A percentile compares a stretch with the other conserved stretches of the same genome.
phyloP scores from a whole-genome alignment of 2,113 vertebrate species.

The Chloropsis hardwickii region DNA sequence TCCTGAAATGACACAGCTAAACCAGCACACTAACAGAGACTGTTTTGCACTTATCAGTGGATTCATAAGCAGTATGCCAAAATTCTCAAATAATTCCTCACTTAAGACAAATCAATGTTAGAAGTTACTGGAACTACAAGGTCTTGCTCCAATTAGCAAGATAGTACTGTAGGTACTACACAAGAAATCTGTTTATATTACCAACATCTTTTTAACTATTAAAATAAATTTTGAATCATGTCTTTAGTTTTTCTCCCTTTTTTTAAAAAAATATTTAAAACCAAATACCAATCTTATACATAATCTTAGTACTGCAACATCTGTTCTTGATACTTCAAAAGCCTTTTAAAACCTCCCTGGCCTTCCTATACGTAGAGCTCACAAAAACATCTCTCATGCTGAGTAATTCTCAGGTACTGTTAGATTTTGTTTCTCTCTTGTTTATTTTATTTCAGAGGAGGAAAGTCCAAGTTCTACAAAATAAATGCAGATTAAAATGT shows the following conservation, averaged over 20 bases:
- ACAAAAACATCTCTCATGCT: neutral
- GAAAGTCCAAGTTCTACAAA: neutral
- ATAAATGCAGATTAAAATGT: neutral
- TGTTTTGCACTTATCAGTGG: neutral
- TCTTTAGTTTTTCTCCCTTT: accelerated
- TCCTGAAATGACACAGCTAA: neutral
- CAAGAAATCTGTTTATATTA: neutral
- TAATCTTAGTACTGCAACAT: neutral
- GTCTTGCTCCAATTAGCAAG: neutral
- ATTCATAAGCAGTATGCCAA: neutral
- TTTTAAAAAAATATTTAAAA: neutral
- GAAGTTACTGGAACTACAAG: neutral
- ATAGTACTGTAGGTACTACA: neutral
- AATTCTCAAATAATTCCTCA: neutral
- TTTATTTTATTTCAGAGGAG: too few species aligned
- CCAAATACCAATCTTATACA: neutral
- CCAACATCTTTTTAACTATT: neutral
- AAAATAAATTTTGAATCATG: neutral
- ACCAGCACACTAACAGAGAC: neutral
- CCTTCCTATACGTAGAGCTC: neutral
- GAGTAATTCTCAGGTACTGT: neutral
- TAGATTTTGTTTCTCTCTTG: neutral
- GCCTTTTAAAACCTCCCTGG: neutral
- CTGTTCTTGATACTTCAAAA: neutral
- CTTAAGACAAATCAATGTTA: neutral